Percentiles rank a stretch among this genome's conserved stretches.
Evolutionary conservation across 2,113 vertebrate genomes (phyloP).

Genomic region (Serilophus lunatus): DNA sequence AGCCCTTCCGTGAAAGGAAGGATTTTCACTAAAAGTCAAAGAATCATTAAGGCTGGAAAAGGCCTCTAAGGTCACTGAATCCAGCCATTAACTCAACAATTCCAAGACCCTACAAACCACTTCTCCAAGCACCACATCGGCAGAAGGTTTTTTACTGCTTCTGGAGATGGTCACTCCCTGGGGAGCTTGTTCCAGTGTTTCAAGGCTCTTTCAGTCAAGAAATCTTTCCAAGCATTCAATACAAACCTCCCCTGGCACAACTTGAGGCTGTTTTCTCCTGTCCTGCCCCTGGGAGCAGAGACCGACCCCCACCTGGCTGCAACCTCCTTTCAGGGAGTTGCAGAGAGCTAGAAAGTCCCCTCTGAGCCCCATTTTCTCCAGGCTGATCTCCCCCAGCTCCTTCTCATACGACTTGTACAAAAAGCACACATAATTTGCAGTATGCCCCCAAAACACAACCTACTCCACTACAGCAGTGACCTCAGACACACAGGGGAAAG

Average conservation of each 20-base stretch:
- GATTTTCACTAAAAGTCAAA: not conserved
- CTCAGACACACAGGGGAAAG: fast-evolving
- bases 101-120: too few species aligned
- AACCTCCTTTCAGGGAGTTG: not conserved
- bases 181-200: not conserved
- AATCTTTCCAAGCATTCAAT: too few species aligned
- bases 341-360: not conserved
- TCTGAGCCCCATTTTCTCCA: not conserved
- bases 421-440: not conserved
- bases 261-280: fast-evolving
- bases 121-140: not conserved
- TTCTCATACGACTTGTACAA: not conserved
- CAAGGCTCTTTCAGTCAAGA: not conserved
- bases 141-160: too few species aligned
- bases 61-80: not conserved
- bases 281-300: not conserved
- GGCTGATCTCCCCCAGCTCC: not conserved
- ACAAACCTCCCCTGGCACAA: not conserved
- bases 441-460: not conserved
- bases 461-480: not conserved
- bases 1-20: not conserved
- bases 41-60: not conserved
- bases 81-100: too few species aligned
- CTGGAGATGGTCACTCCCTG: too few species aligned
- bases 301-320: fast-evolving